Evolutionary conservation across 2,888 invertebrate species (phyloP), one percentile per base, ranked within the genome.

Genomic region (Euplagia quadripunctaria): DNA sequence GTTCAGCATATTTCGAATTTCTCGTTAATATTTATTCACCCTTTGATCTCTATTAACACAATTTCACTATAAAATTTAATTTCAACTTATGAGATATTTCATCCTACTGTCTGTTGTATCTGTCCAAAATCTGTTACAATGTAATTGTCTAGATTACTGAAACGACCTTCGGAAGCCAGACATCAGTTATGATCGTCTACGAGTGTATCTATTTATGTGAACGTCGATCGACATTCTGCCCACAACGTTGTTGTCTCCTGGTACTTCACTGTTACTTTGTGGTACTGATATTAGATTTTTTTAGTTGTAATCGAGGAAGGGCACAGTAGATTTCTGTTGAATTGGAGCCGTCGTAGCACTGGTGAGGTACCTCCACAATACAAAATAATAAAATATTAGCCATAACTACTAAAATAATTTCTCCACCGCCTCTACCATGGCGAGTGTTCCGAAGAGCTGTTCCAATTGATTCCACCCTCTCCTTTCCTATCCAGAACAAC

Each of bases 111-210:
- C 20, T 1, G 17, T 43, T 43, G 42, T 4, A 42, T 64, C 14
- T 0, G 64, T 64, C 17, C 20, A 8, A 64, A 58, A 64, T 64
- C 41, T 42, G n/a, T 52, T 31, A 51, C 31, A 49, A 52, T 42
- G 42, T 41, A 3, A 51, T 41, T 49, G 41, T 41, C 7, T 17
- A 63, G 5, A 41, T 42, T 64, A 51, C 20, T 42, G 42, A 4
- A 5, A 17, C 64, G 42, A 64, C 64, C 42, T 70, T 70, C 51
- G 12, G 12, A 49, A 41, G 14, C 20, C 64, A 64, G 68, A 68
- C 64, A 52, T 42, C 51, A 70, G 12, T 70, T 61, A 63, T 31
- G 69, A 69, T 69, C 68, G 61, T 68, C 17, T 63, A 49, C 31
- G 31, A 61, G 14, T n/a, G 43, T 46, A 14, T 51, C 31, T 49